Conservation (phyloP, 2,888 invertebrate species). For the Polydrusus pterygomalis region DNA sequence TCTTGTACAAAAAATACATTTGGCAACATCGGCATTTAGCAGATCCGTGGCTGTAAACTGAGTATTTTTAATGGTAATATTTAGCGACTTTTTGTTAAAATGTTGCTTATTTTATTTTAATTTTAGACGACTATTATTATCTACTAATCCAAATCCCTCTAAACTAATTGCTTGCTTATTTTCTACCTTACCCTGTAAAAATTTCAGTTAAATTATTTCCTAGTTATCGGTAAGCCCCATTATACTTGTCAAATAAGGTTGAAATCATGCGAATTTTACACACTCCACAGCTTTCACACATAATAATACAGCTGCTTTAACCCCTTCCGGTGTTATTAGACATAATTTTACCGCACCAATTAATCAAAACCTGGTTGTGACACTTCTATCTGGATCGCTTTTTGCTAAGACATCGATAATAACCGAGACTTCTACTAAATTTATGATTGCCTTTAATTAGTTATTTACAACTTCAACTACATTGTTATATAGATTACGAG, state of each 20-base stretch:
- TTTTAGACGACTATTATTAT: too few relatives aligned
- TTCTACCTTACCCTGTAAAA: too few relatives aligned
- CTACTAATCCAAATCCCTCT: too few relatives aligned
- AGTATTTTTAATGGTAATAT: too few relatives aligned
- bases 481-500: constrained; percentile 13
- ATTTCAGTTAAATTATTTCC: constrained; percentile 22
- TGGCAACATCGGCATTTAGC: too few relatives aligned
- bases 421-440: constrained; percentile 29
- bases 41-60: too few relatives aligned
- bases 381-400: constrained; percentile 42
- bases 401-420: constrained; percentile 44
- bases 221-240: background rate
- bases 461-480: constrained; percentile 38
- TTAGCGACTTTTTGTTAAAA: too few relatives aligned
- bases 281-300: constrained; percentile 12
- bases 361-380: constrained; percentile 43
- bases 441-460: constrained; percentile 39
- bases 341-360: constrained; percentile 37
- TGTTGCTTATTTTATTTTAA: too few relatives aligned
- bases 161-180: too few relatives aligned
- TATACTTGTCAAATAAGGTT: constrained; percentile 2
- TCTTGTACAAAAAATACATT: too few relatives aligned
- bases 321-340: constrained; percentile 23
- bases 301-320: constrained; percentile 33
- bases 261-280: constrained; percentile 4